Base-by-base conservation (phyloP, 2,113 vertebrate genomes). In the Notarius quadriscutis region DNA sequence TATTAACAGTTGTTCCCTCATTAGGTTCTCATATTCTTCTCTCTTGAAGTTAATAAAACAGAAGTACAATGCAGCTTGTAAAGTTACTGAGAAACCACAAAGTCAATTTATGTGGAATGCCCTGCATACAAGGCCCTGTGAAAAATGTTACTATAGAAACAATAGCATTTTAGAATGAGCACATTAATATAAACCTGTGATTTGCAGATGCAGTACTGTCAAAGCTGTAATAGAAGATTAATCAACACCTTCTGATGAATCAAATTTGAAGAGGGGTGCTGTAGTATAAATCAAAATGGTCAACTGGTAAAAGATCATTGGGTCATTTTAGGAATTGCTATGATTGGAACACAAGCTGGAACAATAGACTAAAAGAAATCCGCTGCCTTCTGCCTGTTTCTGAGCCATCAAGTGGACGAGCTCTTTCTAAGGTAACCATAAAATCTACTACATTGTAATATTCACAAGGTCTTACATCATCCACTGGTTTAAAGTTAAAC, bases 331-430 rank as follows among this genome's bases (percentile, higher is more conserved):
- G 77, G 81, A 58, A 83, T 18, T 58, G 20, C 22, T 83, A 25
- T 27, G 72, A 89, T 41, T 82, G 86, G 67, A 86, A 74, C 67
- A 87, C 74, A 60, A 77, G 65, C 34, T 90, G 88, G 86, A 86
- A 72, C n/a, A 89, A 86, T 82, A 90, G 86, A 53, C 87, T 92
- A 60, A 92, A 87, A 80, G 86, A 92, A 50, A 90, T 92, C 8
- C 57, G 88, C 1, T 77, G 75, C 55, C 75, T 92, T 58, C 87
- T 92, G 1, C 91, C 88, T 18, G 72, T 92, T 63, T 77, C 89
- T 51, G 86, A 87, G 63, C 75, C 90, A 12, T n/a, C 51, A 58
- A 41, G 74, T 63, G 84, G 88, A 4, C 22, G 72, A 77, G 51
- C 55, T 20, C 87, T 90, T 60, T 89, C 88, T 25, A 89, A 92